phyloP scores from a whole-genome alignment of 2,113 vertebrate species.

The Lepisosteus osseus region DNA sequence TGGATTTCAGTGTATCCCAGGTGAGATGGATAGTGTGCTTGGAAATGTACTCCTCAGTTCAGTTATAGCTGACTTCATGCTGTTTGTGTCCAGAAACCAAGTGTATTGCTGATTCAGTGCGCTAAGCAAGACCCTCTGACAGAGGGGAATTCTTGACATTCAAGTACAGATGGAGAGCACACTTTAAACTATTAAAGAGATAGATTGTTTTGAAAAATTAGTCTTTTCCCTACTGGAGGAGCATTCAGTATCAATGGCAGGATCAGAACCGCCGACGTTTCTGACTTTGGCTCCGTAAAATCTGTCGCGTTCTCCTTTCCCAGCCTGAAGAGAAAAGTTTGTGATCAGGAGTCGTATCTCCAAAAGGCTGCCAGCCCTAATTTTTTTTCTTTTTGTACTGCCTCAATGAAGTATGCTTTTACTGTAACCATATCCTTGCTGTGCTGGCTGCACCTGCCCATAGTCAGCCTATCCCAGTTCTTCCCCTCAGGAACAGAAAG shows the following conservation, averaged over 20 bases:
- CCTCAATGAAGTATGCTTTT: not conserved
- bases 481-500: not conserved
- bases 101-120: no score
- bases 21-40: not conserved
- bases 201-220: no score
- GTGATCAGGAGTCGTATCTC: not conserved
- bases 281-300: no score
- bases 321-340: no score
- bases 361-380: not conserved
- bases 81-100: not conserved
- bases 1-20: not conserved
- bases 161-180: no score
- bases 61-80: not conserved
- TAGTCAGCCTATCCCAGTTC: not conserved
- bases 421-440: constrained; percentile 2
- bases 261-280: no score
- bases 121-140: not conserved
- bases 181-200: no score
- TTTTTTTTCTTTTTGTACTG: not conserved
- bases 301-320: no score
- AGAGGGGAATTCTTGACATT: not conserved
- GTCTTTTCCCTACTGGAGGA: no score
- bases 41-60: not conserved
- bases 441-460: not conserved
- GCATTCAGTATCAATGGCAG: no score